phyloP scores from a whole-genome alignment of 2,113 vertebrate genomes.

The Rhombomys opimus region DNA sequence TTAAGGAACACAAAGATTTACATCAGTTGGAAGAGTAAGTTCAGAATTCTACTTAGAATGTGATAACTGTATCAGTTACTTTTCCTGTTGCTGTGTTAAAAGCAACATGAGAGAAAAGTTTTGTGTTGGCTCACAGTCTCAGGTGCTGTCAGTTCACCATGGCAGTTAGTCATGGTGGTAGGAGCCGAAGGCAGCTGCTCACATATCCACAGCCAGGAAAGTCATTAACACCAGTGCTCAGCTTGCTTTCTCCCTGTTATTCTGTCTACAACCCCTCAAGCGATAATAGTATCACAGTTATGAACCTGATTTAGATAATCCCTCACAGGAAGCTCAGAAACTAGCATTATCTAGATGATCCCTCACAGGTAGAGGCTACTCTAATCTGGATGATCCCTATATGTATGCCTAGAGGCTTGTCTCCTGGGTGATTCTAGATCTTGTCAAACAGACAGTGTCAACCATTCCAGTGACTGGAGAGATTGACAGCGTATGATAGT shows the following conservation, averaged over 20 bases:
- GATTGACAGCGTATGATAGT: neutral
- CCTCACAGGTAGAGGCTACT: neutral
- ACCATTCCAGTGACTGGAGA: neutral
- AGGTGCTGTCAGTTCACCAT: neutral
- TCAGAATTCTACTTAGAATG: neutral
- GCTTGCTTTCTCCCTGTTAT: neutral
- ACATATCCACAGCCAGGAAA: neutral
- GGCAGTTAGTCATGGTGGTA: neutral
- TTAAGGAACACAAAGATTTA: neutral
- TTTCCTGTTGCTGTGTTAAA: neutral
- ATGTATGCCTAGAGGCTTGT: neutral
- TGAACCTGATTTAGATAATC: neutral
- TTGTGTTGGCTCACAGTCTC: neutral
- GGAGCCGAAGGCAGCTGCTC: neutral
- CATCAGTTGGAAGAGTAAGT: neutral
- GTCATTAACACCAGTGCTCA: neutral
- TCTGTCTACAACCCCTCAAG: neutral
- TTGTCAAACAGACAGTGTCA: neutral
- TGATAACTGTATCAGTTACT: neutral
- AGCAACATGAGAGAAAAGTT: no score
- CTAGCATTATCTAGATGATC: neutral
- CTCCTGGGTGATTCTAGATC: neutral
- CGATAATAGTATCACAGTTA: neutral
- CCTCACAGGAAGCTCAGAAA: neutral
- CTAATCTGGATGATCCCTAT: neutral